Evolutionary conservation across 1,140 invertebrate genomes (phyloP), one percentile per base, ranked within the genome.

Genomic region (Leptopilina boulardi): DNA sequence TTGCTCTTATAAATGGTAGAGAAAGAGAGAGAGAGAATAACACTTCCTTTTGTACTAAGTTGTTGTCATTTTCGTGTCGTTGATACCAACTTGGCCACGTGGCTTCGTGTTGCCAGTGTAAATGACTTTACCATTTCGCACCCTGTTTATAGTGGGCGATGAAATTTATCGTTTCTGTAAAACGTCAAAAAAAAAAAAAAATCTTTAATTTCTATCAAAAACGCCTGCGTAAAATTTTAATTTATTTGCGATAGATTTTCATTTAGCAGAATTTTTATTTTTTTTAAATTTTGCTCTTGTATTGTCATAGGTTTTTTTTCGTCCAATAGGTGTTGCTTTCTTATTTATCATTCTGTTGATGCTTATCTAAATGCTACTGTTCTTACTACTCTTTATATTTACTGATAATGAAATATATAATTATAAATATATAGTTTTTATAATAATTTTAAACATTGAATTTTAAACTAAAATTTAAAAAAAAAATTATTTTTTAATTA

Each of bases 1-100:
- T 56, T 70, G 21, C 59, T 42, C 19, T 76, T 77, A 56, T 72
- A 77, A 77, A 73, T 73, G 66, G 76, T 51, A 66, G 59, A n/a
- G 47, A 66, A 77, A 77, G 66, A 70, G 66, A 71, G 34, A 66
- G 59, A n/a, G 47, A 66, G 26, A 15, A 34, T 66, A 66, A 66
- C 59, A 66, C 21, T 66, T 66, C 59, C 59, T 66, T 59, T 66
- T 30, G 9, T 38, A 66, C 21, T 15, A 66, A 30, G 59, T 66
- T 66, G 59, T 66, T 66, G 59, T 66, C 59, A 66, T 66, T 66
- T 66, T 26, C 59, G 59, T 66, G 59, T 66, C 59, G 23, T 66
- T 66, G 59, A 23, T 30, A 34, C 59, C 15, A 30, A 34, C 21
- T 66, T 66, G 23, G 59, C 26, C 59, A 66, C 59, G 59, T 66